phyloP scores from a whole-genome alignment of 64 coral and sea anemone species.

The Pocillopora verrucosa region DNA sequence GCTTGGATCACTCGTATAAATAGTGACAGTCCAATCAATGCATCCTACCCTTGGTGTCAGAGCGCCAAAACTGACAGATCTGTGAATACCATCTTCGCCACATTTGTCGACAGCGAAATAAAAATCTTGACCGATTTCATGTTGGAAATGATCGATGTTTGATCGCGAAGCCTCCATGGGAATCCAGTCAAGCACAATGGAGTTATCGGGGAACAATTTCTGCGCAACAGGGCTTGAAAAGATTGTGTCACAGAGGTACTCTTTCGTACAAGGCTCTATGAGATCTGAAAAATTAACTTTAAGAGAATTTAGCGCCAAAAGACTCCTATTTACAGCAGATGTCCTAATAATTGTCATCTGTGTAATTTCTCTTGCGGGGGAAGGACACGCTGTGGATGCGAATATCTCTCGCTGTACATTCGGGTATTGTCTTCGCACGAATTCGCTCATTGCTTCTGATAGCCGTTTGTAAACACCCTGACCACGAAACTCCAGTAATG shows the following conservation, averaged over 20 bases:
- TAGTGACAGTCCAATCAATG: neutral
- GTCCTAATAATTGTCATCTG: neutral
- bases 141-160: slow-evolving; percentile 36
- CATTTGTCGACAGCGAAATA: slow-evolving; percentile 24
- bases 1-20: slow-evolving; percentile 32
- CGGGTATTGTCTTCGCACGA: slow-evolving; percentile 1
- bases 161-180: neutral
- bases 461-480: slow-evolving; percentile 12
- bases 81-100: neutral
- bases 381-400: too few species aligned
- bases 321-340: neutral
- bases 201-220: neutral
- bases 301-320: neutral
- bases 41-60: neutral
- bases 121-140: slow-evolving; percentile 18
- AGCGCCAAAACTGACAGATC: slow-evolving; percentile 46
- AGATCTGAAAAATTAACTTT: neutral
- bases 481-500: slow-evolving; percentile 24
- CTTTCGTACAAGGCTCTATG: neutral
- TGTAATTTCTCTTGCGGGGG: neutral
- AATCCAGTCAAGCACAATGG: neutral
- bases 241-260: neutral
- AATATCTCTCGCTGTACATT: neutral
- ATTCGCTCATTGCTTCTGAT: neutral
- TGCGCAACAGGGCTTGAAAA: neutral